Base-by-base conservation (phyloP, 2,888 invertebrate genomes). In the Synanthedon formicaeformis region DNA sequence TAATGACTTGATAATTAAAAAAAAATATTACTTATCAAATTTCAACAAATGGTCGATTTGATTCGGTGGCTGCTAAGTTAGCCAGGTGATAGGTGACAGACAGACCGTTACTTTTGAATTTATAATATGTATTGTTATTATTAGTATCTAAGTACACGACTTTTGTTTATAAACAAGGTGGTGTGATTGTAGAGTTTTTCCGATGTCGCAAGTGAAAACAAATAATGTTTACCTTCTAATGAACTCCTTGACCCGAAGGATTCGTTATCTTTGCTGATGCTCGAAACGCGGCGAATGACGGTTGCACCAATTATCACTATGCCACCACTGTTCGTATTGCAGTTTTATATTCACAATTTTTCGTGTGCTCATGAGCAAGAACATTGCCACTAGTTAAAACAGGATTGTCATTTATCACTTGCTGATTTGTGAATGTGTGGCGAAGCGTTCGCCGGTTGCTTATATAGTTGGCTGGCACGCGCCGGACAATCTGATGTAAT, bases 241-340 rank as follows among this genome's bases (percentile, higher is more conserved):
- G 72, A 71, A 67, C 73, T 72, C 72, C 75, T 75, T 61, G 72
- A 71, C 71, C 60, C 56, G 61, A 65, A 70, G 67, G 67, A 60
- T 65, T 66, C 65, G 81, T 68, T 87, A 86, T 80, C 85, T 85
- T 57, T 85, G 81, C 59, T 86, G 87, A 60, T 82, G 74, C 57
- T 86, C 81, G 67, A 82, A 86, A 58, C 77, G 73, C 62, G 86
- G 86, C 54, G 84, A 82, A 77, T 85, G 81, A 66, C 84, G 81
- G 63, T 81, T 79, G 71, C 86, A 82, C 78, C 78, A 83, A 71
- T 86, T 84, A 70, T 87, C 86, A 86, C 85, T 84, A 67, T 82
- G 77, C 87, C 87, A 87, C 84, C 78, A 81, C 78, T 83, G 84
- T 78, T 81, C 81, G 79, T 78, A 74, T 66, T 76, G 71, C 50